Conservation (phyloP, 1,140 invertebrate species). For the Arion vulgaris region DNA sequence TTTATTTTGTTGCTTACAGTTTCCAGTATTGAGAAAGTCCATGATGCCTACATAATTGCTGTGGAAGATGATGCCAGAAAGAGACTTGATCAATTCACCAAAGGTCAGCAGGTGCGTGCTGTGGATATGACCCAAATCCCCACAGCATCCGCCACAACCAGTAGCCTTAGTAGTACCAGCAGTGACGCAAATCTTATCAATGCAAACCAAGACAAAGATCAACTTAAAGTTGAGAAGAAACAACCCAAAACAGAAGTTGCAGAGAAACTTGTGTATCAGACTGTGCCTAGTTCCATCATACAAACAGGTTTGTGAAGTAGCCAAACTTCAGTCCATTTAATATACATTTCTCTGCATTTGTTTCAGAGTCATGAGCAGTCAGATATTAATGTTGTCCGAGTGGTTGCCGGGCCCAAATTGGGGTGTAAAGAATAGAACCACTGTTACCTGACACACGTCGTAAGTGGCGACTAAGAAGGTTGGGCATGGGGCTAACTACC, state of each 20-base stretch:
- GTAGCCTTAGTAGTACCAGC: constrained; percentile 36
- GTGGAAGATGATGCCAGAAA: constrained; percentile 93
- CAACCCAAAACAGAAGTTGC: background rate
- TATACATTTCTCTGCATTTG: too few relatives aligned
- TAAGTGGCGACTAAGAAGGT: too few relatives aligned
- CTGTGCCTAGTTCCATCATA: background rate
- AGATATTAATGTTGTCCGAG: too few relatives aligned
- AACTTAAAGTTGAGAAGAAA: background rate
- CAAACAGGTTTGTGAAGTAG: constrained; percentile 6
- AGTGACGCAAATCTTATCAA: constrained; percentile 28
- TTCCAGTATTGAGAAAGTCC: constrained; percentile 86
- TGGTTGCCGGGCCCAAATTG: too few relatives aligned
- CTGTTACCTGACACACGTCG: too few relatives aligned
- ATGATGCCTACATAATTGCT: constrained; percentile 97
- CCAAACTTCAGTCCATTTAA: too few relatives aligned
- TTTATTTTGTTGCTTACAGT: constrained; percentile 80
- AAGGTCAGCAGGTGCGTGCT: constrained; percentile 91
- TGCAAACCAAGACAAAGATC: background rate
- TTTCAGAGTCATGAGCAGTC: too few relatives aligned
- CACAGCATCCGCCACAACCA: constrained; percentile 70
- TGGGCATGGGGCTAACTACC: too few relatives aligned
- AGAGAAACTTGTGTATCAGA: background rate
- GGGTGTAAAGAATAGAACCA: too few relatives aligned
- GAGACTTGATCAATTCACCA: constrained; percentile 89
- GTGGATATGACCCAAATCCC: constrained; percentile 96